phyloP scores from a whole-genome alignment of 92 coral and sea anemone genomes.

The Meandrina meandrites region DNA sequence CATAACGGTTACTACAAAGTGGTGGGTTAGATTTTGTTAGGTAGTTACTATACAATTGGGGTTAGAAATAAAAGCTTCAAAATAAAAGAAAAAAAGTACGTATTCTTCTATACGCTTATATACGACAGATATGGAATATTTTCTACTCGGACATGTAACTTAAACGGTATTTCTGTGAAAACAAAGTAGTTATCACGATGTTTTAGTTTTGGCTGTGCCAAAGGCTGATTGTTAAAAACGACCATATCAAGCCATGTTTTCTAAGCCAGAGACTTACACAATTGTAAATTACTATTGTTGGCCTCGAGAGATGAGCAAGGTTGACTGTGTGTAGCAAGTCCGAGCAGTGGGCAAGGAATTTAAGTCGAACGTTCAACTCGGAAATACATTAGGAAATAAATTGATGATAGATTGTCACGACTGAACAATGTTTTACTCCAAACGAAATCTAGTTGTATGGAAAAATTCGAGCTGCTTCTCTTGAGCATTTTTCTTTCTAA shows the following conservation, averaged over 20 bases:
- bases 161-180: background rate
- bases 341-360: no score
- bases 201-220: background rate
- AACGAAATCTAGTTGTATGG: background rate
- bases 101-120: slow-evolving; percentile 12
- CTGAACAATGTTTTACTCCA: background rate
- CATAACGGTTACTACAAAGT: background rate
- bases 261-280: background rate
- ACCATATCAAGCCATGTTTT: background rate
- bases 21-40: background rate
- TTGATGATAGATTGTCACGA: background rate
- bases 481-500: no score
- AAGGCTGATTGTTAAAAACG: background rate
- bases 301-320: background rate
- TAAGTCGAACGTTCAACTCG: no score
- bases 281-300: background rate
- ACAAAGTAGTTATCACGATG: background rate
- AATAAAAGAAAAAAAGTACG: background rate
- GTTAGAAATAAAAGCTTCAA: background rate
- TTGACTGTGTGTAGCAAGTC: background rate
- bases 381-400: no score
- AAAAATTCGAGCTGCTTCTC: no score
- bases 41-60: background rate
- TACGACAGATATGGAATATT: background rate
- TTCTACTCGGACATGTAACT: background rate